Base-by-base conservation (phyloP, 2,888 invertebrate genomes). In the Orthosia cruda region DNA sequence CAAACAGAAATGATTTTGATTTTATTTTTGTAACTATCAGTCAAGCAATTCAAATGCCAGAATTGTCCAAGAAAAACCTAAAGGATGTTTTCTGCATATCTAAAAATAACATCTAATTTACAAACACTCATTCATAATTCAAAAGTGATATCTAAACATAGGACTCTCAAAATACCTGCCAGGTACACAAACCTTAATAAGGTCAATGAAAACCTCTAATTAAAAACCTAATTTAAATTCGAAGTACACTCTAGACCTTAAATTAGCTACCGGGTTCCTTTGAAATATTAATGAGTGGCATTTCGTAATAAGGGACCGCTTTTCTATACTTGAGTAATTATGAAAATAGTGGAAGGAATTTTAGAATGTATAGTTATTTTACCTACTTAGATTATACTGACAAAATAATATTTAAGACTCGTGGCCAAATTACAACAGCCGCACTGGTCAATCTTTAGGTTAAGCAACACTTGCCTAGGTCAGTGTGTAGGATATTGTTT, bases 251-350 rank as follows among this genome's bases (percentile, higher is more conserved):
- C 47, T 54, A 71, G 62, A 67, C 66, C 63, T 63, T 54, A 23
- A 81, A 77, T 75, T 74, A 61, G 63, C 70, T 76, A 12, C 55
- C 63, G 23, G 47, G 32, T 65, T 58, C 58, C 26, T 57, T 72
- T 76, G 54, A 71, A 80, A 76, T 74, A 76, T 80, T 65, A 76
- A 87, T 80, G 80, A 87, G 65, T 64, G 73, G 49, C 49, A 74
- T 77, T 71, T n/a, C 50, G 47, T 77, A 80, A 81, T 80, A 71
- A 75, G 40, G 16, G 57, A 45, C 45, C 64, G 59, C 26, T n/a
- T 73, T 76, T 55, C 54, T 68, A 55, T n/a, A n/a, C 52, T 71
- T 74, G 69, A 71, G 63, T 76, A 68, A 78, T 77, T 83, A 75
- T 70, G 26, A 65, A 58, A 71, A 69, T 69, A 59, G 32, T 3